Evolutionary conservation across 1,140 invertebrate genomes (phyloP).

Genomic region (Mylabris phalerata): DNA sequence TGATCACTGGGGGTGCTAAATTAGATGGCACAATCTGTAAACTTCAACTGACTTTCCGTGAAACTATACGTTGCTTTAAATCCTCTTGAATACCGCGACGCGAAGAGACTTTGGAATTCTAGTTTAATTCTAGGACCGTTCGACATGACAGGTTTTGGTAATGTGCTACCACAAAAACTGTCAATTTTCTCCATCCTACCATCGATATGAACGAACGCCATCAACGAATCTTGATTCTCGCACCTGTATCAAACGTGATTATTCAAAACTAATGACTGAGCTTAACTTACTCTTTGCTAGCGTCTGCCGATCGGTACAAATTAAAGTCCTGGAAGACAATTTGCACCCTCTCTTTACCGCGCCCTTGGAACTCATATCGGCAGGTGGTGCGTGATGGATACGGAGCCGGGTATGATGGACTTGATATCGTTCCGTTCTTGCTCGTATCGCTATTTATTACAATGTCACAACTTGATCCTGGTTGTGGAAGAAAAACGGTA

Average conservation of each 20-base stretch:
- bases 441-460: slow-evolving; percentile 69
- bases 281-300: slow-evolving; percentile 56
- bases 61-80: slow-evolving; percentile 84
- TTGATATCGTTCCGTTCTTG: slow-evolving; percentile 72
- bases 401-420: slow-evolving; percentile 66
- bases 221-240: slow-evolving; percentile 65
- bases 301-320: slow-evolving; percentile 50
- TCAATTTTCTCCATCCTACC: slow-evolving; percentile 75
- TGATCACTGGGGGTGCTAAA: too few relatives aligned
- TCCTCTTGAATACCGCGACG: slow-evolving; percentile 66
- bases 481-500: slow-evolving; percentile 35
- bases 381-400: slow-evolving; percentile 70
- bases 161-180: slow-evolving; percentile 70
- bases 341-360: slow-evolving; percentile 71
- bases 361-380: slow-evolving; percentile 76
- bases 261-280: not conserved
- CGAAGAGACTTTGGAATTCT: slow-evolving; percentile 68
- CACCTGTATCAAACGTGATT: slow-evolving; percentile 55
- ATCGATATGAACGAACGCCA: slow-evolving; percentile 70
- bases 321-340: slow-evolving; percentile 71
- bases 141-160: slow-evolving; percentile 82
- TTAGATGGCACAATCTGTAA: too few relatives aligned
- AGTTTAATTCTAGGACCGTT: slow-evolving; percentile 74
- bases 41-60: slow-evolving; percentile 67
- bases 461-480: slow-evolving; percentile 69